Evolutionary conservation across 2,113 vertebrate genomes (phyloP).

Genomic region (Pseudorectes ferrugineus): DNA sequence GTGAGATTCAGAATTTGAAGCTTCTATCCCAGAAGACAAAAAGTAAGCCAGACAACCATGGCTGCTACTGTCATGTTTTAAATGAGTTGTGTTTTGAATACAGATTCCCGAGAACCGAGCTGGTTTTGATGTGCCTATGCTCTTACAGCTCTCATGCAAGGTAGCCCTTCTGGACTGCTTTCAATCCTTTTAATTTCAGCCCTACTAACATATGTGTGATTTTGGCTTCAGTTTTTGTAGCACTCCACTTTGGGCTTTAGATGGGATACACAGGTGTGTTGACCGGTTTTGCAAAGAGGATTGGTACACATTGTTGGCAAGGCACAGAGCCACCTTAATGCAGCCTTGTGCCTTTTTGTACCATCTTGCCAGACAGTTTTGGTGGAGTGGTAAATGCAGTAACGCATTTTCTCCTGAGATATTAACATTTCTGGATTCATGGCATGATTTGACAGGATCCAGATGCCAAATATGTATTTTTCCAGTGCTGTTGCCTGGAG

Average conservation of each 20-base stretch:
- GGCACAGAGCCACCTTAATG: not conserved
- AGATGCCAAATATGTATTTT: not conserved
- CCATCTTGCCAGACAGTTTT: not conserved
- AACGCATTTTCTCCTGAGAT: not conserved
- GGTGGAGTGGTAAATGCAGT: not conserved
- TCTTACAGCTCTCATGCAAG: not conserved
- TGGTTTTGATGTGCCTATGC: not conserved
- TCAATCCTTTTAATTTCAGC: not conserved
- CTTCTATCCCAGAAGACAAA: not conserved
- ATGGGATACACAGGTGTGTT: not conserved
- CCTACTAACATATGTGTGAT: accelerated
- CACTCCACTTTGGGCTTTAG: not conserved
- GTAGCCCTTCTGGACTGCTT: not conserved
- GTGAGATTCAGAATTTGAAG: not conserved
- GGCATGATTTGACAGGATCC: not conserved
- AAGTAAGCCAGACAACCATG: not conserved
- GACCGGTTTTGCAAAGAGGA: not conserved
- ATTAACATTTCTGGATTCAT: not conserved
- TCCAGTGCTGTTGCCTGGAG: not conserved
- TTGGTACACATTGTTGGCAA: accelerated
- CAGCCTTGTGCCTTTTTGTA: not conserved
- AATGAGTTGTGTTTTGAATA: not conserved
- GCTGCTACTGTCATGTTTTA: not conserved
- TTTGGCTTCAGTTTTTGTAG: not conserved
- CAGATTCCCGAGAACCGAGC: not conserved